phyloP scores from a whole-genome alignment of 2,113 vertebrate genomes.

The Axis porcinus region DNA sequence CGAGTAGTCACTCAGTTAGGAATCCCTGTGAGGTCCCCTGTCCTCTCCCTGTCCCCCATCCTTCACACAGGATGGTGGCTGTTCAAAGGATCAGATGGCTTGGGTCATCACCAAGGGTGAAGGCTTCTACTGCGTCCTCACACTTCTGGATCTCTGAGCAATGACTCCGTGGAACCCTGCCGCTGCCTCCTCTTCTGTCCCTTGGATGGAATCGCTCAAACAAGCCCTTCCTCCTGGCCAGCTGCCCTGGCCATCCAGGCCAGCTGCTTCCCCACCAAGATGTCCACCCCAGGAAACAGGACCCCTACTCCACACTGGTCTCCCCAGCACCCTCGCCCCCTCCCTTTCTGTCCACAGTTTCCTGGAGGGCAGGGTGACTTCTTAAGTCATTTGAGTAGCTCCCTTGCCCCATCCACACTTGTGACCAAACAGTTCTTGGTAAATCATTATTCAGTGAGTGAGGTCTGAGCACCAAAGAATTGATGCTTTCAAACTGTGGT shows the following conservation, averaged over 20 bases:
- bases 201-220: background rate
- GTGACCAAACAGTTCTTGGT: background rate
- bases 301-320: rapidly evolving
- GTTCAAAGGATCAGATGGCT: background rate
- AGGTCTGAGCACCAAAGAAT: background rate
- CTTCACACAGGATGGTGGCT: background rate
- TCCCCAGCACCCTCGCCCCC: rapidly evolving
- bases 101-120: background rate
- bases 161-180: rapidly evolving
- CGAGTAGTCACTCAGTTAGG: background rate
- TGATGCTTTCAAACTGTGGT: background rate
- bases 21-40: no score
- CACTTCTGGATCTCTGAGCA: background rate
- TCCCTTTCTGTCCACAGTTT: background rate
- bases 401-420: background rate
- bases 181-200: background rate
- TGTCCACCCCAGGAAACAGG: background rate
- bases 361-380: background rate
- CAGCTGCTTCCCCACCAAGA: background rate
- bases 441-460: background rate
- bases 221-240: background rate
- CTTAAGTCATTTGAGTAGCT: background rate
- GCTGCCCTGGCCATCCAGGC: background rate
- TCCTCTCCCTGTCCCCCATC: background rate
- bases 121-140: background rate